A percentile compares a stretch with the other conserved stretches of the same genome.
Evolutionary conservation across 2,113 vertebrate genomes (phyloP).

Genomic region (Sceloporus tristichus): DNA sequence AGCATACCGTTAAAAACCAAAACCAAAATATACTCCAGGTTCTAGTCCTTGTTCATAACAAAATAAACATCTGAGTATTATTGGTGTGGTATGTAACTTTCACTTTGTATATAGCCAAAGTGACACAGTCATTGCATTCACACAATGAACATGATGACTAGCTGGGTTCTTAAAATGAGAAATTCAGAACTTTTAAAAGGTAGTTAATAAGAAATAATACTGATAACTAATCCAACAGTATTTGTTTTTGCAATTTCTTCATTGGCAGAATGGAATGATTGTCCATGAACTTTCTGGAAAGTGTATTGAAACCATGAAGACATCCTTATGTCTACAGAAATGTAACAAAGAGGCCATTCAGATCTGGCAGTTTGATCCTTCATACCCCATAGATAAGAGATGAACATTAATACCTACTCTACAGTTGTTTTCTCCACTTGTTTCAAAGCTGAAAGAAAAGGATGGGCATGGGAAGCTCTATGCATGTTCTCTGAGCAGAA

Average conservation of each 20-base stretch:
- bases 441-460: conserved; percentile 23
- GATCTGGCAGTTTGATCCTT: conserved; percentile 84
- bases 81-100: no score
- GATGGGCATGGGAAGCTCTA: not conserved
- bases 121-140: not conserved
- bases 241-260: conserved; percentile 8
- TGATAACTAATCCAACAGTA: not conserved
- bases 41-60: no score
- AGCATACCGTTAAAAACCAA: no score
- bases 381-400: conserved; percentile 70
- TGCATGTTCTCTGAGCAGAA: conserved; percentile 28
- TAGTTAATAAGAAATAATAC: no score
- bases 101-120: not conserved
- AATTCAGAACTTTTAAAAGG: not conserved
- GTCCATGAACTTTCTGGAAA: conserved; percentile 85
- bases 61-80: no score
- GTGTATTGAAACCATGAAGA: conserved; percentile 84
- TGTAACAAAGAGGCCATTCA: conserved; percentile 82
- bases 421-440: conserved; percentile 30
- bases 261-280: conserved; percentile 83
- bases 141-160: not conserved
- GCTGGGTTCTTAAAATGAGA: not conserved
- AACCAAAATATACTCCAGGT: no score
- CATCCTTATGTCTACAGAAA: conserved; percentile 73
- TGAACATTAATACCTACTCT: conserved; percentile 53